Base-by-base conservation (phyloP, 2,888 invertebrate genomes). In the Malthinus flaveolus region DNA sequence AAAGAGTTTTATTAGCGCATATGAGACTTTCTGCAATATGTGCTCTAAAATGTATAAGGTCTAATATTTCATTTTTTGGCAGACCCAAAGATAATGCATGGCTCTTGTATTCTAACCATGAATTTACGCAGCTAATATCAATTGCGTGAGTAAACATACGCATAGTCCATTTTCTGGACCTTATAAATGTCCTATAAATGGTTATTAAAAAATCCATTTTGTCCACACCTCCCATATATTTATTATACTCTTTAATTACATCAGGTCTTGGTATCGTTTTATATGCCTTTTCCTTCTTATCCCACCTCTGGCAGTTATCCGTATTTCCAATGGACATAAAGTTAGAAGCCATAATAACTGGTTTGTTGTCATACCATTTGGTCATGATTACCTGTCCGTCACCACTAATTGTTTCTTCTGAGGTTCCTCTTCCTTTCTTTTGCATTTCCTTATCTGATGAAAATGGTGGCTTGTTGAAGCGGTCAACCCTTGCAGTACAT, bases 331-430 rank as follows among this genome's bases (percentile, higher is more conserved):
- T 12, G 11, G n/a, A n/a, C 31, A 33, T 12, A 36, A 35, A 53
- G 31, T 53, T 53, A 6, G 53, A 53, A 9, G 33, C 53, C 15
- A 37, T 31, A 35, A 5, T 56, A 3, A 66, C 65, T 35, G 55
- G 13, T 52, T 63, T 65, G 44, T 66, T 68, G 50, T 68, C 67
- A 13, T 51, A 53, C 67, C 67, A 66, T 51, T 63, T 57, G 7
- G 33, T 55, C 10, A 44, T 3, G 10, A 59, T 33, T 7, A 55
- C 35, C 36, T 33, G 31, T 6, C 49, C 55, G 49, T 59, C 58
- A 7, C 32, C 31, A 47, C 44, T 59, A 23, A 62, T 32, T 12
- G 52, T 6, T 39, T 59, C 42, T 59, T 59, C 42, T 7, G 36
- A 47, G 11, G 49, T 48, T 11, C 54, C 51, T 13, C 48, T 31